Evolutionary conservation across 1,140 invertebrate genomes (phyloP).

Genomic region (Drosophila seguyi): DNA sequence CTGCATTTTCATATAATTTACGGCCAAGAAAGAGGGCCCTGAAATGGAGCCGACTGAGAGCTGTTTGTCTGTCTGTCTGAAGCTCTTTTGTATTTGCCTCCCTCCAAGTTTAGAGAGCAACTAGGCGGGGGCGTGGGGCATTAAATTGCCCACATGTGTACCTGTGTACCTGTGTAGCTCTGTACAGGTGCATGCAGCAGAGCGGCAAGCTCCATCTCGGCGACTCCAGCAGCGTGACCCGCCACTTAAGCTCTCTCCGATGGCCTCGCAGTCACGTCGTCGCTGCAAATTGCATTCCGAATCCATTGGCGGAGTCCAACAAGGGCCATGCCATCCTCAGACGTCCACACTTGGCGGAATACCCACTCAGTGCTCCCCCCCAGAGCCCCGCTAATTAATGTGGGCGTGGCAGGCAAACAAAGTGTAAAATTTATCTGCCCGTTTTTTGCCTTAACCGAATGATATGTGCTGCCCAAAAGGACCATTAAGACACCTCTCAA

Average conservation of each 20-base stretch:
- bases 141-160: conserved; percentile 67
- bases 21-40: conserved; percentile 55
- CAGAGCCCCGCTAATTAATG: conserved; percentile 52
- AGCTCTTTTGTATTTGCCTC: conserved; percentile 41
- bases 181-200: conserved; percentile 51
- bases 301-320: conserved; percentile 32
- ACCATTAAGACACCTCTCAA: conserved; percentile 39
- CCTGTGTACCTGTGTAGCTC: conserved; percentile 19
- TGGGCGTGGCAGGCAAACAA: conserved; percentile 58
- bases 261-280: conserved; percentile 46
- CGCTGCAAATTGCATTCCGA: conserved; percentile 49
- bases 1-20: conserved; percentile 68
- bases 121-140: conserved; percentile 64
- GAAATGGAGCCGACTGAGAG: conserved; percentile 52
- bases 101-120: conserved; percentile 31
- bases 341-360: conserved; percentile 1
- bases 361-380: conserved; percentile 9
- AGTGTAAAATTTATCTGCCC: conserved; percentile 55
- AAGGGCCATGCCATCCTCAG: conserved; percentile 14
- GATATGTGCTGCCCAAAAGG: conserved; percentile 34
- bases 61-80: conserved; percentile 40
- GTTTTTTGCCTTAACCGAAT: conserved; percentile 37
- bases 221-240: conserved; percentile 36
- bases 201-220: conserved; percentile 38
- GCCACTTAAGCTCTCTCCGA: conserved; percentile 34